Evolutionary conservation across 1,140 invertebrate species (phyloP), one percentile per base, ranked within the genome.

Genomic region (Proctacanthus coquilletti): DNA sequence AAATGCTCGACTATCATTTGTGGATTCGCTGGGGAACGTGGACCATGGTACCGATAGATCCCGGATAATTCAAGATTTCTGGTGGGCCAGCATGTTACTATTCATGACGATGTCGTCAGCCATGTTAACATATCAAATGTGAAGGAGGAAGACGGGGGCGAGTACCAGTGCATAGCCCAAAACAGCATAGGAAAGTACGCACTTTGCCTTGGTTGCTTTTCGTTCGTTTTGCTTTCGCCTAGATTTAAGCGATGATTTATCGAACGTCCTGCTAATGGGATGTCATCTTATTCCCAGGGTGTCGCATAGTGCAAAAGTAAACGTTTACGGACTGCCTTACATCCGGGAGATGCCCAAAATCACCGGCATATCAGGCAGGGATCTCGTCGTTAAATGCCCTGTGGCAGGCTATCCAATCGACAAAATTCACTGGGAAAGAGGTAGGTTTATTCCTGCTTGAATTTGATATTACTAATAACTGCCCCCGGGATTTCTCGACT

Each of bases 371-470:
- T 85, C 88, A 19, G 87, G 86, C 34, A 77, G 76, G 50, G 77
- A 79, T 57, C 70, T 92, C 41, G 68, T 80, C 46, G 80, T 96
- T 50, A 84, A 85, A 60, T 95, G 89, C 64, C 87, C 88, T 34
- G 89, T 91, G 9, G 85, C 84, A 21, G 91, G 91, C 21, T 92
- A 87, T 65, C 89, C 91, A 5, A 84, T 94, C 42, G 75, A 84
- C 51, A 73, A 75, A 23, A 83, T 93, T 43, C 76, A 71, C 6
- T 94, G 89, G 88, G 83, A 87, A 58, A 77, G 84, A 71, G 83
- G 84, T 86, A 62, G 63, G 63, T 47, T 40, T 39, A 27, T 30
- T 38, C 34, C 31, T 14, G 3, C n/a, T n/a, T n/a, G n/a, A n/a
- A n/a, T n/a, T n/a, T n/a, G n/a, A n/a, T n/a, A n/a, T n/a, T n/a